A percentile compares a stretch with the other conserved stretches of the same genome.
These are phyloP conservation scores for Calosoma granatense DNA, from an alignment of 1,140 invertebrate genomes.

Conservation along the genomic window DNA sequence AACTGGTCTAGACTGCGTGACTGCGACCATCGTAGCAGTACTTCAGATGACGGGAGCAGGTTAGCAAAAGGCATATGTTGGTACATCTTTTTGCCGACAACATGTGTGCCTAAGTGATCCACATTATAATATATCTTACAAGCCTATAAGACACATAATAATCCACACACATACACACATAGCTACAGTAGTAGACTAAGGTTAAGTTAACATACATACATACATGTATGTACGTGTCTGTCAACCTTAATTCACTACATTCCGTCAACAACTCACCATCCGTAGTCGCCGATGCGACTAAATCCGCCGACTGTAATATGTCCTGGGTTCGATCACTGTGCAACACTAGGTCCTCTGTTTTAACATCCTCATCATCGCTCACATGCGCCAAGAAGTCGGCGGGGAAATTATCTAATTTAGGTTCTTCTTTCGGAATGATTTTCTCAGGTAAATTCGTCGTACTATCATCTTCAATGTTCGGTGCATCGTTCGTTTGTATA, in stretches of 20 bases:
- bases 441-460: slow-evolving; percentile 12
- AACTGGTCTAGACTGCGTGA: slow-evolving; percentile 41
- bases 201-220: too few species aligned
- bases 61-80: slow-evolving; percentile 40
- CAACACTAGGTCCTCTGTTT: slow-evolving; percentile 9
- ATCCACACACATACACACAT: neutral
- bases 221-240: too few species aligned
- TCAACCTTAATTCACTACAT: too few species aligned
- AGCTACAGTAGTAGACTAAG: too few species aligned
- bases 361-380: slow-evolving; percentile 9
- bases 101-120: neutral
- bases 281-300: neutral
- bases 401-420: slow-evolving; percentile 3
- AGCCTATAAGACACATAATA: too few species aligned
- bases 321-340: neutral
- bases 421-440: slow-evolving; percentile 12
- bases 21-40: slow-evolving; percentile 38
- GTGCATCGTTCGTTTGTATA: too few species aligned
- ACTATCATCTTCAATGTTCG: slow-evolving; percentile 6
- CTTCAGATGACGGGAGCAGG: slow-evolving; percentile 36
- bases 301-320: neutral
- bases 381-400: slow-evolving; percentile 6
- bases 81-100: slow-evolving; percentile 24
- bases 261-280: neutral
- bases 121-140: neutral